These are phyloP conservation scores for Catocala sponsa DNA, from an alignment of 2,888 invertebrate genomes.

Conservation along the genomic window DNA sequence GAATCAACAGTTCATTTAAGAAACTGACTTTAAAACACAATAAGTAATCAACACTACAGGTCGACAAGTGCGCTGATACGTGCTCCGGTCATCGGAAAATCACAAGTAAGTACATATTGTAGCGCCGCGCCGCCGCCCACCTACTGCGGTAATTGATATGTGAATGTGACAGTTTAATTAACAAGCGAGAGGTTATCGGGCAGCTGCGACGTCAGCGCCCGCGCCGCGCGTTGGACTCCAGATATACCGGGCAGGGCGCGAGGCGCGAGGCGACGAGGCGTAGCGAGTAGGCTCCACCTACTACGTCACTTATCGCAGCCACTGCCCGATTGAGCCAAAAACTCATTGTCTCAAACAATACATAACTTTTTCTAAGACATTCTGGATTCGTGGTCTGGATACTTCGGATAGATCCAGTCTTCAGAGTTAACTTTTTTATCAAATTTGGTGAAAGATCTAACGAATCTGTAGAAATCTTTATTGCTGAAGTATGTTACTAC, in stretches of 20 bases:
- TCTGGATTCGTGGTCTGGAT: too few relatives aligned
- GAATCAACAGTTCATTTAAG: neutral
- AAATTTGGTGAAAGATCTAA: too few relatives aligned
- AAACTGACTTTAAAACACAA: neutral
- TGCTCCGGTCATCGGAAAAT: conserved; percentile 35
- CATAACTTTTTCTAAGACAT: too few relatives aligned
- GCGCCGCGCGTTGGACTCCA: neutral
- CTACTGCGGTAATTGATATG: neutral
- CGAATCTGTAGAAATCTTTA: too few relatives aligned
- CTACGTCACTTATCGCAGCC: neutral
- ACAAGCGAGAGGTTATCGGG: conserved; percentile 13
- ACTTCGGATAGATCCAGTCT: too few relatives aligned
- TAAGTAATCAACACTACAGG: conserved; percentile 4
- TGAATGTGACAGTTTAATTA: conserved; percentile 11
- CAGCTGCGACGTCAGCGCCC: neutral
- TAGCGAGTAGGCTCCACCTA: neutral
- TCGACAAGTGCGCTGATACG: neutral
- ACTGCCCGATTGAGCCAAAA: too few relatives aligned
- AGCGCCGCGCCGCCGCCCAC: neutral
- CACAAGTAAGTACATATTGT: conserved; percentile 3
- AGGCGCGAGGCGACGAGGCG: neutral
- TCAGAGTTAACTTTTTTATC: too few relatives aligned
- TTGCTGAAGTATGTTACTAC: too few relatives aligned
- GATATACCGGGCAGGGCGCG: neutral
- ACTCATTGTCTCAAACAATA: too few relatives aligned